Base-by-base conservation (phyloP, 2,888 invertebrate genomes). In the Euproctis similis region DNA sequence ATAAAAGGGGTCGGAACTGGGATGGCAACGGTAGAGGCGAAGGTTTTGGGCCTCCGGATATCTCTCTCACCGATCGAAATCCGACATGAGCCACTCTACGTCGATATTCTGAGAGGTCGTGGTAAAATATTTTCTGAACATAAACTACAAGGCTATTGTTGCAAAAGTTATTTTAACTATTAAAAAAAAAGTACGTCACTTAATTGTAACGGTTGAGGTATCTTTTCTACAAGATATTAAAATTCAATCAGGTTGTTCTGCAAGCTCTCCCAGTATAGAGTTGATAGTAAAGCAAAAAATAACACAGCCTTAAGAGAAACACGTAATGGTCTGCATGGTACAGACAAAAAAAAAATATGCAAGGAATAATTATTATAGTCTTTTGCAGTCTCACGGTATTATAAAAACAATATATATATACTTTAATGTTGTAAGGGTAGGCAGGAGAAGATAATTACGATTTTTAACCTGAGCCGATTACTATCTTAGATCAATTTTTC, bases 271-370 rank as follows among this genome's bases (percentile, higher is more conserved):
- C 34, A 41, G 35, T 36, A 35, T 26, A 20, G 9, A 1, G 8
- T 4, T 10, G 9, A 10, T 21, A 21, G 10, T 21, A 25, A 23
- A 23, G 23, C n/a, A 23, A 29, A 31, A 30, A 43, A 27, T 14
- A 14, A 4, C 14, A 28, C 22, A 37, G 28, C 30, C 31, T 16
- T 33, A 31, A 33, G 23, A 27, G 33, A 39, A 46, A 41, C 42
- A 31, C 36, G 50, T 49, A 37, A 19, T 35, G 34, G 49, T 44
- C 54, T n/a, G n/a, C n/a, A n/a, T n/a, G n/a, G n/a, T n/a, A n/a
- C n/a, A n/a, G n/a, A n/a, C n/a, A n/a, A n/a, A n/a, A n/a, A n/a
- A n/a, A n/a, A n/a, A n/a, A n/a, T n/a, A n/a, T n/a, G n/a, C n/a
- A n/a, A n/a, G n/a, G n/a, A n/a, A n/a, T n/a, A 49, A 49, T 46